Base-by-base conservation (phyloP, 2,113 vertebrate species). In the Columba janthina region DNA sequence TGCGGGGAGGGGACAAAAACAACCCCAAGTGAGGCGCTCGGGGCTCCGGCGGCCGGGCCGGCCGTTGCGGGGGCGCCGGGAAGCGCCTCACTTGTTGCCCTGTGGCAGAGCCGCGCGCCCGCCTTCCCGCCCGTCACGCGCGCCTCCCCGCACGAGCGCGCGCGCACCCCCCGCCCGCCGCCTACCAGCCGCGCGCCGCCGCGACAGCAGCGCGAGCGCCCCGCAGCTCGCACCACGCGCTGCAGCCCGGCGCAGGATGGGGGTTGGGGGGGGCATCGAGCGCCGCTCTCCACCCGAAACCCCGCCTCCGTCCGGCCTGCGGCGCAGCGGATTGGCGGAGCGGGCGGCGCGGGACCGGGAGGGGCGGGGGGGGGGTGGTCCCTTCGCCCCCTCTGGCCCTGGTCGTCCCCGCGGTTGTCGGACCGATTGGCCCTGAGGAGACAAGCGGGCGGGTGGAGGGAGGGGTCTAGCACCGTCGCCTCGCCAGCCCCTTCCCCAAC, bases 1-100 rank as follows among this genome's bases (percentile, higher is more conserved):
- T 51, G 17, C 17, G 50, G 13, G 48, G 24, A 7, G 13, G 3
- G 21, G 6, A 28, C 24, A 17, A 22, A 48, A 60, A 7, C 32
- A 4, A 7, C 40, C 32, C 13, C 24, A 3, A 8, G 11, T 2
- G 38, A 13, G 7, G 48, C 48, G 32, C 40, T 2, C 46, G 1
- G 24, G 15, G 74, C n/a, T 22, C 18, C 25, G 26, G 74, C 46
- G 9, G 22, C 22, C 24, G 38, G n/a, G 11, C n/a, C 13, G 48
- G 26, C 29, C 38, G 36, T 5, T 17, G 29, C 42, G 36, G 9
- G 6, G 36, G 36, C 32, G 24, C 12, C 42, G 42, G 67, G 21
- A 50, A 14, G 50, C 38, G 11, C 42, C 72, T 19, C 80, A 84
- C 80, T 84, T 90, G 79, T 90, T 84, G 79, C 71, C 72, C 72